phyloP scores from a whole-genome alignment of 2,113 vertebrate genomes.

The Oplegnathus fasciatus region DNA sequence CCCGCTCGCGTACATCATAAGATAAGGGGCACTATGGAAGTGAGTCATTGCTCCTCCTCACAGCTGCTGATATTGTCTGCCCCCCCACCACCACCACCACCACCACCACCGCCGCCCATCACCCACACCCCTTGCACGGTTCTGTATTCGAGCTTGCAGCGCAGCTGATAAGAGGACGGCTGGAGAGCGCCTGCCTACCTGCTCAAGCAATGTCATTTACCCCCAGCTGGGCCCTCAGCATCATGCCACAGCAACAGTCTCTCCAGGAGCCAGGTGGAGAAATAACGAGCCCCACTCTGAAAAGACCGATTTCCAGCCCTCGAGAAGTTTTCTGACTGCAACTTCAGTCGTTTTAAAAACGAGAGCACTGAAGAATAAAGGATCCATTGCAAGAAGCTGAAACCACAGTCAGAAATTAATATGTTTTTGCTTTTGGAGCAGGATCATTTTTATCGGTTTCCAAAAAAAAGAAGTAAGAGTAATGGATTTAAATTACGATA shows the following conservation, averaged over 20 bases:
- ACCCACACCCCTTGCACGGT: slow-evolving; percentile 18
- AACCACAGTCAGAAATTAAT: slow-evolving; percentile 11
- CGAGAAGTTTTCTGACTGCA: slow-evolving; percentile 18
- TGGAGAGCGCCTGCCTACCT: slow-evolving; percentile 35
- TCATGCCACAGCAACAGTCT: slow-evolving; percentile 45
- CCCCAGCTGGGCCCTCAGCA: slow-evolving; percentile 54
- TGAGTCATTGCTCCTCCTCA: slow-evolving; percentile 65
- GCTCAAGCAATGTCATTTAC: slow-evolving; percentile 71
- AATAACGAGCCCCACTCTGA: slow-evolving; percentile 22
- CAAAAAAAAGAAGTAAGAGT: background rate
- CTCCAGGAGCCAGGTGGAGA: slow-evolving; percentile 34
- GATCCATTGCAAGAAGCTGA: slow-evolving; percentile 1
- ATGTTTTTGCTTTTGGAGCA: slow-evolving; percentile 27
- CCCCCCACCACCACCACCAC: background rate
- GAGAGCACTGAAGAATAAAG: background rate
- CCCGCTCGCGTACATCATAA: slow-evolving; percentile 40
- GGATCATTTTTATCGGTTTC: slow-evolving; percentile 23
- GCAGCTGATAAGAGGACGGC: slow-evolving; percentile 57
- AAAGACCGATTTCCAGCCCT: slow-evolving; percentile 24
- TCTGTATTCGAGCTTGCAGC: slow-evolving; percentile 46
- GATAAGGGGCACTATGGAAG: slow-evolving; percentile 52
- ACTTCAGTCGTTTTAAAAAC: slow-evolving; percentile 9
- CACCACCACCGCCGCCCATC: slow-evolving; percentile 1
- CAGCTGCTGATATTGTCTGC: slow-evolving; percentile 46
- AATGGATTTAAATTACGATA: slow-evolving; percentile 36